Evolutionary conservation across 2,888 invertebrate genomes (phyloP).

Genomic region (Neoaliturus tenellus): DNA sequence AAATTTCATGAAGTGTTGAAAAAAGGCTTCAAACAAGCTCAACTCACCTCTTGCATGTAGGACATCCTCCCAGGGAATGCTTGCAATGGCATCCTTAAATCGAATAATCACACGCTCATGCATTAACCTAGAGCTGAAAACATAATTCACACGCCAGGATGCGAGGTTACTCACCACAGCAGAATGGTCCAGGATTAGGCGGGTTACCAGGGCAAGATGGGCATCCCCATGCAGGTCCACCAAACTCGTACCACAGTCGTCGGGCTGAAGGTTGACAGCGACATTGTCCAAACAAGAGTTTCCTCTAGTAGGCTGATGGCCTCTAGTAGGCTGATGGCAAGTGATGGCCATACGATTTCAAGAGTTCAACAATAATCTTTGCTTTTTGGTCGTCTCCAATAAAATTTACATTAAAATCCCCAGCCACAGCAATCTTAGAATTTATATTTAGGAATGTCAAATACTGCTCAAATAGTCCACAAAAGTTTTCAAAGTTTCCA

Average conservation of each 20-base stretch:
- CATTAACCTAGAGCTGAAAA: too few species aligned
- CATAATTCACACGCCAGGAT: too few species aligned
- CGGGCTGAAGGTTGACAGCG: too few species aligned
- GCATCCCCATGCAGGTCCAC: too few species aligned
- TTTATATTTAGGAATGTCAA: background rate
- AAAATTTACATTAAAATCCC: conserved; percentile 31
- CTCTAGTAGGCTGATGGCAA: conserved; percentile 20
- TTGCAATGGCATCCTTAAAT: background rate
- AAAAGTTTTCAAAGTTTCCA: conserved; percentile 5
- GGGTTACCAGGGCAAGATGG: too few species aligned
- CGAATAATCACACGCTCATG: too few species aligned
- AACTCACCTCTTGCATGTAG: background rate
- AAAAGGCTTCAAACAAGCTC: background rate
- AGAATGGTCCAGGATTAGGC: too few species aligned
- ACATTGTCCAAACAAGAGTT: too few species aligned
- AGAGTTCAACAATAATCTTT: background rate
- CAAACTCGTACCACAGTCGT: too few species aligned
- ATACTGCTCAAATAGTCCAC: conserved; percentile 3
- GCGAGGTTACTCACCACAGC: too few species aligned
- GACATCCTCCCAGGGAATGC: background rate
- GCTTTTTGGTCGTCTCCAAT: background rate
- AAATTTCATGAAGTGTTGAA: background rate
- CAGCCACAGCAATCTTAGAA: conserved; percentile 5
- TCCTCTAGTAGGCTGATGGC: background rate
- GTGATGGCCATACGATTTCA: background rate